Conservation (phyloP, 2,888 invertebrate species). For the Lepidochitona cinerea region DNA sequence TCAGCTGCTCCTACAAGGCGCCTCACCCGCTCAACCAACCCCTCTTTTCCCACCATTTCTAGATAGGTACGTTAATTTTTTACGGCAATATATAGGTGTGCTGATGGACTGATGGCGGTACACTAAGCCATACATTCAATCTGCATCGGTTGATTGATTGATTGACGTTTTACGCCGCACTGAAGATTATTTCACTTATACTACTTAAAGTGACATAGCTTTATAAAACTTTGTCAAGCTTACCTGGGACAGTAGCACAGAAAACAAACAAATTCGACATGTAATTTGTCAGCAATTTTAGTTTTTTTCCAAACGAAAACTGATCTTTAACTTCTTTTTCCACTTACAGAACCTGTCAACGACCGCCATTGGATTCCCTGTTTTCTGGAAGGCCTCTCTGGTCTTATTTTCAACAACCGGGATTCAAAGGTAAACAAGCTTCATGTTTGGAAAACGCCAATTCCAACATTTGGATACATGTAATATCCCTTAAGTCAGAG, state of each 20-base stretch:
- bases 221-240: not conserved
- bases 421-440: slow-evolving; percentile 1
- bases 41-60: slow-evolving; percentile 53
- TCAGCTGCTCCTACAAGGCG: slow-evolving; percentile 1
- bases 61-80: too few relatives aligned
- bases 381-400: not conserved
- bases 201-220: not conserved
- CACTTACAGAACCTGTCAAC: not conserved
- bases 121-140: too few relatives aligned
- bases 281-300: not conserved
- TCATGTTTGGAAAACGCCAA: too few relatives aligned
- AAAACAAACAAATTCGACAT: not conserved
- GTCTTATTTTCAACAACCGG: not conserved
- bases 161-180: too few relatives aligned
- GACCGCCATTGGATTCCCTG: not conserved
- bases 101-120: too few relatives aligned
- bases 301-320: not conserved
- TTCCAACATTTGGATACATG: too few relatives aligned
- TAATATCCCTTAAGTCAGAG: too few relatives aligned
- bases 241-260: not conserved
- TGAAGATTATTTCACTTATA: too few relatives aligned
- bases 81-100: too few relatives aligned
- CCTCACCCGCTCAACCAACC: slow-evolving; percentile 40
- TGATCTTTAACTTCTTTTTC: not conserved
- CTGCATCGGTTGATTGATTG: too few relatives aligned